Percentiles rank a stretch among this genome's conserved stretches.
Conservation (phyloP, 2,797 vertebrate genomes). For the Liparis tanakae region DNA sequence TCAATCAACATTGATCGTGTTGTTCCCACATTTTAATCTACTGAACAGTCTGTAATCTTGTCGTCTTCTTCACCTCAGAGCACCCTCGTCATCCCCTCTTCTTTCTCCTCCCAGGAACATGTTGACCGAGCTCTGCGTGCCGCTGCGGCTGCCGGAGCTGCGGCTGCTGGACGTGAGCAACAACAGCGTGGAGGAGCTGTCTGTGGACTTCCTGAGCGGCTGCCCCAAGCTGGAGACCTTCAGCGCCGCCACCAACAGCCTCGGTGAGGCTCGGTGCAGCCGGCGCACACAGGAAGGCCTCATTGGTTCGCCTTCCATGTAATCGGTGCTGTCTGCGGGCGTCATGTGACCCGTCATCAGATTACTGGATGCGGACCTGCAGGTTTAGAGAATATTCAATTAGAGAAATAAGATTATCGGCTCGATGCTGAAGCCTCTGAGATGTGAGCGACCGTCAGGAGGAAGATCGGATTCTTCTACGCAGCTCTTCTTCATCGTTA, state of each 20-base stretch:
- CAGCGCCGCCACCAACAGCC: slow-evolving; percentile 87
- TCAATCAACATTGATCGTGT: background rate
- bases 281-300: too few relatives aligned
- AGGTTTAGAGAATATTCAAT: background rate
- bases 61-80: too few relatives aligned
- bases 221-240: slow-evolving; percentile 91
- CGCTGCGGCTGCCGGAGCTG: slow-evolving; percentile 86
- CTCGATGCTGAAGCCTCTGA: too few relatives aligned
- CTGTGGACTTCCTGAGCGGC: slow-evolving; percentile 82
- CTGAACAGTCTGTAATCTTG: too few relatives aligned
- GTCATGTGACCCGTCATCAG: background rate
- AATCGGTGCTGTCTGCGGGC: background rate
- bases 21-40: too few relatives aligned
- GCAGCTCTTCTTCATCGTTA: background rate
- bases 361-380: background rate
- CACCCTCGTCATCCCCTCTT: too few relatives aligned
- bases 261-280: slow-evolving; percentile 81
- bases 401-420: too few relatives aligned
- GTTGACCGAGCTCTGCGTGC: slow-evolving; percentile 79
- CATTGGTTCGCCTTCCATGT: background rate
- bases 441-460: background rate
- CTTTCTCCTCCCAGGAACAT: slow-evolving; percentile 78
- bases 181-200: slow-evolving; percentile 86
- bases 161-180: slow-evolving; percentile 92
- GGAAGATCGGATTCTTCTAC: background rate